Evolutionary conservation across 1,140 invertebrate species (phyloP).

Genomic region (Steinernema feltiae): DNA sequence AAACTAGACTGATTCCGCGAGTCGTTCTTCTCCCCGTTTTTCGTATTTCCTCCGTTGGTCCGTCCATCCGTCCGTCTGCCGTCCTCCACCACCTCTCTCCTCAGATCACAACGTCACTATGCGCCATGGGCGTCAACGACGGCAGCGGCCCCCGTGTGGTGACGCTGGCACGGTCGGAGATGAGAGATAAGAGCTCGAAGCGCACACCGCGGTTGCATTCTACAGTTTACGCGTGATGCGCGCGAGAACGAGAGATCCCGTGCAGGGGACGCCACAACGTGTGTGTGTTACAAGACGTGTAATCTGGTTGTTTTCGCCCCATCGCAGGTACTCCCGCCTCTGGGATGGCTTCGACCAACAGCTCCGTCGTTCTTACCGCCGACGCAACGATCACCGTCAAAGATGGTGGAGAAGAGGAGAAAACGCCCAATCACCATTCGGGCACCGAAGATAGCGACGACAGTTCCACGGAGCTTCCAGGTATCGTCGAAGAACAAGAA

Average conservation of each 20-base stretch:
- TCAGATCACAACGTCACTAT: background rate
- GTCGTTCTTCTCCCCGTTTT: too few species aligned
- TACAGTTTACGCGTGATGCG: too few species aligned
- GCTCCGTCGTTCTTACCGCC: too few species aligned
- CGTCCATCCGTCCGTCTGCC: background rate
- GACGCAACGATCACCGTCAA: background rate
- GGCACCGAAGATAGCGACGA: slow-evolving; percentile 2
- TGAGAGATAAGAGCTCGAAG: slow-evolving; percentile 6
- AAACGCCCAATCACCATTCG: background rate
- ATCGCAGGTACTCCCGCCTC: too few species aligned
- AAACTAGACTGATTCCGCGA: too few species aligned
- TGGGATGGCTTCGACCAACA: too few species aligned
- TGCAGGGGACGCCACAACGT: too few species aligned
- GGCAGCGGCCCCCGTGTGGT: background rate
- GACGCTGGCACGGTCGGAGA: slow-evolving; percentile 7
- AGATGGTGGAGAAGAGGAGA: background rate
- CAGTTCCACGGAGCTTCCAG: background rate
- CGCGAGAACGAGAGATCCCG: too few species aligned
- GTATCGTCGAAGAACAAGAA: too few species aligned
- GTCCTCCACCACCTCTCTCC: background rate
- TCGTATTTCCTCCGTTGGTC: background rate
- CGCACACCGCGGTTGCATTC: too few species aligned
- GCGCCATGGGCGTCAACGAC: background rate
- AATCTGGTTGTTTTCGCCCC: too few species aligned
- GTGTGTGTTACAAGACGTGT: too few species aligned